These are phyloP conservation scores for Saccostrea echinata DNA, from an alignment of 1,140 invertebrate genomes.

Conservation along the genomic window DNA sequence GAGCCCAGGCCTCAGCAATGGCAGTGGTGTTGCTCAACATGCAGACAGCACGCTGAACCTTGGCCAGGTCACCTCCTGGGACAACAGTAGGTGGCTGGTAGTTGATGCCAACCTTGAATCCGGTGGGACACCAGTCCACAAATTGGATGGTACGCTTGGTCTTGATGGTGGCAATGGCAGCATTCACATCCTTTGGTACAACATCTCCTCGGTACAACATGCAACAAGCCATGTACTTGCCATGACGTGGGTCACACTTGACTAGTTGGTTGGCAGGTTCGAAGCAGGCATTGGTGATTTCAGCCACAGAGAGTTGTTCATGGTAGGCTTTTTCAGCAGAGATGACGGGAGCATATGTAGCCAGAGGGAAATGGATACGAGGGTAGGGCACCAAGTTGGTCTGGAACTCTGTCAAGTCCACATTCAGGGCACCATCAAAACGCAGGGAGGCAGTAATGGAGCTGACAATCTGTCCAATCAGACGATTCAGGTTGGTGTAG, in stretches of 20 bases:
- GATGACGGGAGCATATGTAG: slow-evolving; percentile 77
- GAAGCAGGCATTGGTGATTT: slow-evolving; percentile 89
- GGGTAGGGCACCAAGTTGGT: slow-evolving; percentile 84
- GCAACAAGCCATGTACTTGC: slow-evolving; percentile 87
- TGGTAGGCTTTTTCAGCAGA: slow-evolving; percentile 79
- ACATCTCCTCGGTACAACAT: slow-evolving; percentile 78
- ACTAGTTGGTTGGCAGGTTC: slow-evolving; percentile 95
- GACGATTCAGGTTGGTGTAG: slow-evolving; percentile 90
- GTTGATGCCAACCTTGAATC: slow-evolving; percentile 71
- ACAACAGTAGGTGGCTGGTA: slow-evolving; percentile 89
- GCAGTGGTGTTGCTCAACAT: slow-evolving; percentile 90
- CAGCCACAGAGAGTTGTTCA: slow-evolving; percentile 78
- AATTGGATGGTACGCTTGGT: slow-evolving; percentile 82
- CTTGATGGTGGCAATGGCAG: slow-evolving; percentile 92
- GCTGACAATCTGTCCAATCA: slow-evolving; percentile 89
- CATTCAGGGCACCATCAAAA: slow-evolving; percentile 88
- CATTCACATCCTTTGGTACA: slow-evolving; percentile 91
- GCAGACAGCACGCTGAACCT: slow-evolving; percentile 79
- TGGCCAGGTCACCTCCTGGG: slow-evolving; percentile 88
- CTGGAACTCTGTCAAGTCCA: slow-evolving; percentile 87
- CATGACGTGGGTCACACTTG: slow-evolving; percentile 92
- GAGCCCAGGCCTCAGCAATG: slow-evolving; percentile 86
- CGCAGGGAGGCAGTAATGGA: slow-evolving; percentile 91
- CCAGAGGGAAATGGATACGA: slow-evolving; percentile 77
- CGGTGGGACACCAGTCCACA: slow-evolving; percentile 72